phyloP scores from a whole-genome alignment of 2,888 invertebrate species.

The Drosophila tripunctata region DNA sequence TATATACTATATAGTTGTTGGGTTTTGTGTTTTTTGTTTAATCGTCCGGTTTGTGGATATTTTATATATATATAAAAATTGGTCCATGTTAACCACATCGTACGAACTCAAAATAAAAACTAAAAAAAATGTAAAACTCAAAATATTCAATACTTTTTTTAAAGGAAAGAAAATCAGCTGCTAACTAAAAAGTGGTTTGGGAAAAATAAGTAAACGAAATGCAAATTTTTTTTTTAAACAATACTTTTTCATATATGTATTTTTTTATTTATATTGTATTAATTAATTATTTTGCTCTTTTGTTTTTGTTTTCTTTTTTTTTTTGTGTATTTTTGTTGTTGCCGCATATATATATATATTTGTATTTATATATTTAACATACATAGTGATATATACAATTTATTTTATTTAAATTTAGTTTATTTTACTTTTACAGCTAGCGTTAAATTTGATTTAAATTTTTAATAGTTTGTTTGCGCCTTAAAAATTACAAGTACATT shows the following conservation, averaged over 20 bases:
- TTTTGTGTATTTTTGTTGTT: conserved; percentile 60
- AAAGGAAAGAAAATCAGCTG: background rate
- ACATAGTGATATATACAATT: conserved; percentile 58
- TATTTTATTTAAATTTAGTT: conserved; percentile 46
- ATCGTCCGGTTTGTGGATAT: conserved; percentile 68
- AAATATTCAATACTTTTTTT: background rate
- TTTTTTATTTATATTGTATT: conserved; percentile 62
- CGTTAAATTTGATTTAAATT: conserved; percentile 78
- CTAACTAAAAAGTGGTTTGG: background rate
- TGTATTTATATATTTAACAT: no score
- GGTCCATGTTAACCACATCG: conserved; percentile 81
- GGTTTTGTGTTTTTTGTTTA: conserved; percentile 26
- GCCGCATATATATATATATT: conserved; percentile 53
- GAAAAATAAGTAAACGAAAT: conserved; percentile 35
- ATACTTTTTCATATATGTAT: conserved; percentile 62
- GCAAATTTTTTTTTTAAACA: conserved; percentile 60
- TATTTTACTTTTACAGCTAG: conserved; percentile 54
- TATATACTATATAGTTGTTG: conserved; percentile 25
- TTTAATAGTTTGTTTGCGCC: conserved; percentile 75
- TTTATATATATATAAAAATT: conserved; percentile 81
- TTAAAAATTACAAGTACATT: conserved; percentile 49
- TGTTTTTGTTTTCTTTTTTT: conserved; percentile 46
- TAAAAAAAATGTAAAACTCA: conserved; percentile 6
- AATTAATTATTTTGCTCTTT: conserved; percentile 59
- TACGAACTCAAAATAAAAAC: conserved; percentile 51